Conservation (phyloP, 2,113 vertebrate species). For the Eulemur rufifrons region DNA sequence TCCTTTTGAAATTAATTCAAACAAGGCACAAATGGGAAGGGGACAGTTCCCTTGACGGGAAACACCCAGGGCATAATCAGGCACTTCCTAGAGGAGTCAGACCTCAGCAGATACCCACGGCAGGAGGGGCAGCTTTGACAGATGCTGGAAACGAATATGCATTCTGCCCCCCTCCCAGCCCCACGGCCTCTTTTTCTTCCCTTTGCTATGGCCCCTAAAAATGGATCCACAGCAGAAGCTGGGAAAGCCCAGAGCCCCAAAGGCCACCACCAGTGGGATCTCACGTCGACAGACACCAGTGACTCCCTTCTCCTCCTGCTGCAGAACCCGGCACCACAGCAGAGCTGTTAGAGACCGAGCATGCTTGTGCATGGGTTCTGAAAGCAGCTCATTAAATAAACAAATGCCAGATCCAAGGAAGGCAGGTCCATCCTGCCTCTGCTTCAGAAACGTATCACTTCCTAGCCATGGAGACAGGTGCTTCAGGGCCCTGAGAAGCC, state of each 20-base stretch:
- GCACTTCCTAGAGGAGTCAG: neutral
- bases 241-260: neutral
- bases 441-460: neutral
- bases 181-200: neutral
- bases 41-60: neutral
- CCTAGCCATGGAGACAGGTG: neutral
- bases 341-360: neutral
- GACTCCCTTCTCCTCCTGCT: neutral
- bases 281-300: fast-evolving
- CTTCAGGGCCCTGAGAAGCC: neutral
- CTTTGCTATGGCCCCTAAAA: neutral
- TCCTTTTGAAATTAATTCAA: neutral
- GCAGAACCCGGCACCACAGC: neutral
- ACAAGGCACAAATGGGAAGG: neutral
- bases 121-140: neutral
- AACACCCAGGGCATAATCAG: neutral
- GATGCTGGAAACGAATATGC: fast-evolving
- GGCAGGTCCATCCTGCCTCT: neutral
- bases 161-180: neutral
- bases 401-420: neutral
- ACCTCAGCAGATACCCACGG: neutral
- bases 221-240: neutral
- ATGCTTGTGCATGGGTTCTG: fast-evolving
- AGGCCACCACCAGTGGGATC: too few relatives aligned
- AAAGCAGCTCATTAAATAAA: neutral